Base-by-base conservation (phyloP, 2,888 invertebrate species). In the Stenchaetothrips biformis region DNA sequence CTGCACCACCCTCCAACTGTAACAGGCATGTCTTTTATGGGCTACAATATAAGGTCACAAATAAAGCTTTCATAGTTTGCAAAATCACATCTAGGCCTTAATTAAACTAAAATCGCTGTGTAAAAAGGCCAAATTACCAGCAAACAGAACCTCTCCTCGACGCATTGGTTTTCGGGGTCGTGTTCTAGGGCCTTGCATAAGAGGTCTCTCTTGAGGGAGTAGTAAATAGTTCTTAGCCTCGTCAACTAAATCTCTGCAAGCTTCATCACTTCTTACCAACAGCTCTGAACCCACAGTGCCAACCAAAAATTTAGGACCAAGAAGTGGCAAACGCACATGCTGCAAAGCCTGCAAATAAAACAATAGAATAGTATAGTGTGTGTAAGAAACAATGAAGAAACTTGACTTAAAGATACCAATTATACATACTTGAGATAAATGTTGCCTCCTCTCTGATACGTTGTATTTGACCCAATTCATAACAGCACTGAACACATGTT, bases 381-480 rank as follows among this genome's bases (percentile, higher is more conserved):
- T 18, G 67, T 62, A 62, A n/a, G 21, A 79, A 62, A n/a, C 18
- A 80, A 7, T 78, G 59, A 78, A 37, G 25, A 80, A 78, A 74
- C n/a, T 27, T 16, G 48, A 21, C 21, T 78, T 8, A 13, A n/a
- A 13, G 16, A 18, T 67, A 80, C n/a, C 11, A n/a, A 47, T 48
- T 80, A 59, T 48, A 78, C 82, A 80, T 83, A 94, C 94, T 89
- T 96, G 96, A n/a, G 97, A 93, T 80, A 99, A 89, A 87, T 97
- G 95, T 84, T 94, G 95, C 77, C 98, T 89, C 81, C 99, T 88
- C 86, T 98, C 98, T 2, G 95, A 93, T 80, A 98, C 95, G 86
- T 97, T 98, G 88, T 97, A 97, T 87, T 97, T 97, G 81, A 99
- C 94, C 99, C 99, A 99, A 83, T 95, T 94, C 97, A 99, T 98